A percentile compares a stretch with the other conserved stretches of the same genome.
These are phyloP conservation scores for Hydriomena furcata DNA, from an alignment of 2,888 invertebrate species.

Conservation along the genomic window DNA sequence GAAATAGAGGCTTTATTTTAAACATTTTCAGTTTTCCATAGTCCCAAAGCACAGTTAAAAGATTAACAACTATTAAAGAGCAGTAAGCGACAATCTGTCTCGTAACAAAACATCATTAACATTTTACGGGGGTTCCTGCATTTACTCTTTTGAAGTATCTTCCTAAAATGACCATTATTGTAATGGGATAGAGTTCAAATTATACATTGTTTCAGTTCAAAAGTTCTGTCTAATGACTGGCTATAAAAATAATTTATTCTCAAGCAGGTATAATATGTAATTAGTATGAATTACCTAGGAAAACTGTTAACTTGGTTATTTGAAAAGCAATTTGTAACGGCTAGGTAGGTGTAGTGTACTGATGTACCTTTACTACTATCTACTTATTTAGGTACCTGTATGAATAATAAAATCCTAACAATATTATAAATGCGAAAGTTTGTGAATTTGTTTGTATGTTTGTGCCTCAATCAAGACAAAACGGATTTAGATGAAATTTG, in stretches of 20 bases:
- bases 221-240: constrained; percentile 29
- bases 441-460: too few species aligned
- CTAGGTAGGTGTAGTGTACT: too few species aligned
- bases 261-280: constrained; percentile 14
- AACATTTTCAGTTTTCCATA: neutral
- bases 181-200: constrained; percentile 14
- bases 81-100: constrained; percentile 16
- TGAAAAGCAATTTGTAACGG: neutral
- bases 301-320: constrained; percentile 2
- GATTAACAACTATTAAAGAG: constrained; percentile 3
- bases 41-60: neutral
- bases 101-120: constrained; percentile 21
- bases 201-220: constrained; percentile 9
- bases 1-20: neutral
- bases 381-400: too few species aligned
- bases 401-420: too few species aligned
- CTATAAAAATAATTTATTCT: constrained; percentile 65
- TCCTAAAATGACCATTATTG: constrained; percentile 14
- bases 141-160: constrained; percentile 5
- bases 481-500: too few species aligned
- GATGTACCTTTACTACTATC: too few species aligned
- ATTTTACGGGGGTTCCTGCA: constrained; percentile 19
- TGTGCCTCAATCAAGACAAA: too few species aligned
- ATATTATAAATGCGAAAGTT: too few species aligned
- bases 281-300: too few species aligned